Percentiles rank a stretch among this genome's conserved stretches.
phyloP scores from a whole-genome alignment of 2,113 vertebrate genomes.

The Oreocharis arfaki region DNA sequence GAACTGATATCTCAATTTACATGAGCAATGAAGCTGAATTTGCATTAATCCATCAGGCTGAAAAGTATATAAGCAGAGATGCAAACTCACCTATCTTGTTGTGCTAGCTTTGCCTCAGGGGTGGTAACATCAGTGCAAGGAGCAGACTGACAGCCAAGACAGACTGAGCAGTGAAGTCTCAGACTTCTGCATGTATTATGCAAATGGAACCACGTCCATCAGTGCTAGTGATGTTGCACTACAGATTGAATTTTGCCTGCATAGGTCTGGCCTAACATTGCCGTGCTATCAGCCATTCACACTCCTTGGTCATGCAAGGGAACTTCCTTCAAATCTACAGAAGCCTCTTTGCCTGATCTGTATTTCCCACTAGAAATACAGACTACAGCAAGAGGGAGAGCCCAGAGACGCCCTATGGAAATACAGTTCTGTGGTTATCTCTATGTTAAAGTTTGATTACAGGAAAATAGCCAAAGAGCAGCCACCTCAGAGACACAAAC shows the following conservation, averaged over 20 bases:
- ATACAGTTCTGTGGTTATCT: neutral
- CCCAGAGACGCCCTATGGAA: neutral
- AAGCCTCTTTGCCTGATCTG: neutral
- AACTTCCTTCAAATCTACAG: neutral
- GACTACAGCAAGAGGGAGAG: neutral
- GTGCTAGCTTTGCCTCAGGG: neutral
- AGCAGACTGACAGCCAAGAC: neutral
- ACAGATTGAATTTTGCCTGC: neutral
- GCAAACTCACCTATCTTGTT: neutral
- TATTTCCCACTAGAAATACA: neutral
- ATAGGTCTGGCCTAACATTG: neutral
- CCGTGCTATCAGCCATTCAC: neutral
- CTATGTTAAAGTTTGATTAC: neutral
- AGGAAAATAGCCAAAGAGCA: neutral
- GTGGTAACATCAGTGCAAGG: neutral
- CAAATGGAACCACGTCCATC: neutral
- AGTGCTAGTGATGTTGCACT: neutral
- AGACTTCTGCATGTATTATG: neutral
- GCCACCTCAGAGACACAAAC: neutral
- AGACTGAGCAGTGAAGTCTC: neutral
- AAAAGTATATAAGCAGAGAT: neutral
- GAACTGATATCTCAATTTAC: neutral
- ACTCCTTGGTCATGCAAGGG: neutral
- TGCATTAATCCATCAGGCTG: neutral
- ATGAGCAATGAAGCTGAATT: neutral